Conservation (phyloP, 2,888 invertebrate species). For the Brachyptera risi region DNA sequence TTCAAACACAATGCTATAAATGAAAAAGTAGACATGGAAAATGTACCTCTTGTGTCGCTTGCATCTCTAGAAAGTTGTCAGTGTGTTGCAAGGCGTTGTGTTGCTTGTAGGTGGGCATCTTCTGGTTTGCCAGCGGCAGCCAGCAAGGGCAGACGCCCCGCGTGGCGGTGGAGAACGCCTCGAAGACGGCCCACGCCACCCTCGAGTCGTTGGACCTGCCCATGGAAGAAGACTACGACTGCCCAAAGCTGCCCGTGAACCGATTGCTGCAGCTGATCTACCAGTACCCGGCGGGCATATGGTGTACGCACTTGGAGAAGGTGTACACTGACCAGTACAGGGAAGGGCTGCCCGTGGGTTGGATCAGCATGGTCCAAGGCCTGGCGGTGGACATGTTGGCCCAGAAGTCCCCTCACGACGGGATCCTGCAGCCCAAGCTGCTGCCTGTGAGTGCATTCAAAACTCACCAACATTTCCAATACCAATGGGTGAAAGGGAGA, state of each 20-base stretch:
- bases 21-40: too few species aligned
- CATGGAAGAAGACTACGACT: not conserved
- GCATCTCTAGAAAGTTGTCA: too few species aligned
- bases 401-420: too few species aligned
- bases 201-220: not conserved
- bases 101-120: not conserved
- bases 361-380: slow-evolving; percentile 51
- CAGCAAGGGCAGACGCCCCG: not conserved
- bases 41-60: too few species aligned
- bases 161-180: not conserved
- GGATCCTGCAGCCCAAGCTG: not conserved
- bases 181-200: not conserved
- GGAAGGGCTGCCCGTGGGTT: slow-evolving; percentile 65
- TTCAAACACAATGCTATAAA: too few species aligned
- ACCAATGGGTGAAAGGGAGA: too few species aligned
- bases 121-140: not conserved
- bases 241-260: not conserved
- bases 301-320: not conserved
- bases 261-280: not conserved
- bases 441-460: not conserved
- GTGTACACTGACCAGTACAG: slow-evolving; percentile 55
- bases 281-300: not conserved
- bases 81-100: too few species aligned
- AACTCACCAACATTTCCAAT: too few species aligned
- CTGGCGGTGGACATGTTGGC: too few species aligned